phyloP scores from a whole-genome alignment of 1,140 invertebrate genomes.

The Drosophila nebulosa region DNA sequence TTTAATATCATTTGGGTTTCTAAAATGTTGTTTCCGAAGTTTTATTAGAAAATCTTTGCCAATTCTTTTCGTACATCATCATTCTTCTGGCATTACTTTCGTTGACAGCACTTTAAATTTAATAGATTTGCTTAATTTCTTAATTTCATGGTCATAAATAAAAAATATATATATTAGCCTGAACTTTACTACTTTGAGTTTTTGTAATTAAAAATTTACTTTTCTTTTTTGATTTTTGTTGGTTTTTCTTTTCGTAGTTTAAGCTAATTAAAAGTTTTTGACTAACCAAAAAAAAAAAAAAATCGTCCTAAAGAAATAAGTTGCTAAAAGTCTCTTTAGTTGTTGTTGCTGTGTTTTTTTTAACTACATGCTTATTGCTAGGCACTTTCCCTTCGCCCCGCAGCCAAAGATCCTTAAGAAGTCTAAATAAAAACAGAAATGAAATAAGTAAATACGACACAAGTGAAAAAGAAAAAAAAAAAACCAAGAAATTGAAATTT shows the following conservation, averaged over 20 bases:
- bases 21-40: no score
- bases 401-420: neutral
- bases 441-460: conserved; percentile 33
- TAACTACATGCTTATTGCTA: conserved; percentile 7
- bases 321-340: conserved; percentile 10
- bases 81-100: no score
- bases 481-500: conserved; percentile 37
- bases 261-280: conserved; percentile 73
- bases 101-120: no score
- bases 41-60: no score
- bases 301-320: conserved; percentile 28
- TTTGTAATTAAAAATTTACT: conserved; percentile 65
- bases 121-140: neutral
- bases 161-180: neutral
- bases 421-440: neutral
- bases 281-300: conserved; percentile 40
- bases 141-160: neutral
- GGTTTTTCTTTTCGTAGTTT: conserved; percentile 36
- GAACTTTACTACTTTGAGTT: conserved; percentile 16
- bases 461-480: conserved; percentile 28
- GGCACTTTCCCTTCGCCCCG: no score
- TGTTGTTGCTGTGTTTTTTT: neutral
- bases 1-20: no score
- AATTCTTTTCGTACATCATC: no score
- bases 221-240: conserved; percentile 14